phyloP scores from a whole-genome alignment of 2,888 invertebrate genomes.

The Mesoligia furuncula region DNA sequence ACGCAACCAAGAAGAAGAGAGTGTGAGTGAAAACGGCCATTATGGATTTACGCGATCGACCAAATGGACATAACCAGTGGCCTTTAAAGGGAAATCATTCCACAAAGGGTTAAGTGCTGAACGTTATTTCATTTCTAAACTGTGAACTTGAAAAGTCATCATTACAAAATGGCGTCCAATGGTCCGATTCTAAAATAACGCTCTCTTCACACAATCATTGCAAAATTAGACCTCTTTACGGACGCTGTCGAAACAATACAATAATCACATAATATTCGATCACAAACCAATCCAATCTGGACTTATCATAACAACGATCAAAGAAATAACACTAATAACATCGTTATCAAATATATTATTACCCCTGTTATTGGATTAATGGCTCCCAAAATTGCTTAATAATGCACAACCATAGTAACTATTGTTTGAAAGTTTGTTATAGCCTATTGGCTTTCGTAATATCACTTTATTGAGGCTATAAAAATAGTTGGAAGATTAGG shows the following conservation, averaged over 20 bases:
- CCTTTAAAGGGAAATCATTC: conserved; percentile 10
- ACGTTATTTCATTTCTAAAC: conserved; percentile 11
- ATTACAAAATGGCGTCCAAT: conserved; percentile 27
- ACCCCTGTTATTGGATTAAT: conserved; percentile 82
- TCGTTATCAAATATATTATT: conserved; percentile 66
- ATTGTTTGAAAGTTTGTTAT: conserved; percentile 76
- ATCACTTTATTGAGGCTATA: conserved; percentile 68
- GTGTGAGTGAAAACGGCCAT: no score
- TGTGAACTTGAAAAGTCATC: conserved; percentile 24
- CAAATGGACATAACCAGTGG: not conserved
- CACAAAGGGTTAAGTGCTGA: not conserved
- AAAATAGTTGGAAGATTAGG: conserved; percentile 62
- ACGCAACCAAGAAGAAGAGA: not conserved
- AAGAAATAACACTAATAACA: conserved; percentile 60
- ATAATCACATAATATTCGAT: conserved; percentile 66
- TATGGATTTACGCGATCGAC: not conserved
- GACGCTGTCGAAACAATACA: conserved; percentile 55
- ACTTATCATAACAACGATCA: conserved; percentile 62
- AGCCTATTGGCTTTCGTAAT: conserved; percentile 72
- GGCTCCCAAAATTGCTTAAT: conserved; percentile 81
- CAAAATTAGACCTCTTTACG: conserved; percentile 56
- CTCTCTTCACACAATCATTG: conserved; percentile 52
- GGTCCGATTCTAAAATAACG: conserved; percentile 38
- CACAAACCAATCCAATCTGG: conserved; percentile 66
- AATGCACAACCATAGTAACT: conserved; percentile 74